Percentiles rank a stretch among this genome's conserved stretches.
These are phyloP conservation scores for Zapus hudsonius DNA, from an alignment of 2,113 vertebrate species.

Conservation along the genomic window DNA sequence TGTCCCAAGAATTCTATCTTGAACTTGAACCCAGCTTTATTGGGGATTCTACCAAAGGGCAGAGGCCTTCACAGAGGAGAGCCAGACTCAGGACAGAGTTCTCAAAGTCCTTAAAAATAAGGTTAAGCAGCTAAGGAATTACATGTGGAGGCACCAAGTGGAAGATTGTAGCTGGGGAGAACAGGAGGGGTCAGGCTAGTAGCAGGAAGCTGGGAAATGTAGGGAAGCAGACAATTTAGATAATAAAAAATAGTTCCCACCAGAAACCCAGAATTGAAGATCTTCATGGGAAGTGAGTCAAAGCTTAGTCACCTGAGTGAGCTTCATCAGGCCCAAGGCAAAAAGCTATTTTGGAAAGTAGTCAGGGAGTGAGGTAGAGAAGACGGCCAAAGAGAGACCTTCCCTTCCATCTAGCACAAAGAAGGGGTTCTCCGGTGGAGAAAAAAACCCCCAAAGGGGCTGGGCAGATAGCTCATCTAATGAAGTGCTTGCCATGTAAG, in stretches of 20 bases:
- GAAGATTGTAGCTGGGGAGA: neutral
- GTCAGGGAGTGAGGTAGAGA: accelerated
- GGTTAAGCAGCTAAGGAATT: neutral
- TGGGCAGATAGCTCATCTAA: no score
- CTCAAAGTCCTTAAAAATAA: neutral
- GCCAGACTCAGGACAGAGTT: accelerated
- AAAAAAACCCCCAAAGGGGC: neutral
- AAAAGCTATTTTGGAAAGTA: neutral
- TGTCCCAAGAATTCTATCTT: neutral
- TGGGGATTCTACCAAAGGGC: neutral
- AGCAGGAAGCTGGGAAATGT: neutral
- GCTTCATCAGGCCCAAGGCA: neutral
- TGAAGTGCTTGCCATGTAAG: no score
- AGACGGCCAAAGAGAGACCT: neutral
- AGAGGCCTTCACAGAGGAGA: neutral
- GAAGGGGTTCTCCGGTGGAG: neutral
- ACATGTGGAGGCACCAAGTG: neutral
- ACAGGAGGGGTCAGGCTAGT: neutral
- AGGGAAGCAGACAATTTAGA: neutral
- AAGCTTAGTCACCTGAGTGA: neutral
- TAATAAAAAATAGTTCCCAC: neutral
- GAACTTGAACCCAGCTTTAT: neutral
- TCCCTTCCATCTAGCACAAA: neutral
- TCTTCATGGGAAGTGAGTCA: neutral
- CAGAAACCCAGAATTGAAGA: neutral